Base-by-base conservation (phyloP, 2,113 vertebrate genomes). In the Thamnophis sirtalis region DNA sequence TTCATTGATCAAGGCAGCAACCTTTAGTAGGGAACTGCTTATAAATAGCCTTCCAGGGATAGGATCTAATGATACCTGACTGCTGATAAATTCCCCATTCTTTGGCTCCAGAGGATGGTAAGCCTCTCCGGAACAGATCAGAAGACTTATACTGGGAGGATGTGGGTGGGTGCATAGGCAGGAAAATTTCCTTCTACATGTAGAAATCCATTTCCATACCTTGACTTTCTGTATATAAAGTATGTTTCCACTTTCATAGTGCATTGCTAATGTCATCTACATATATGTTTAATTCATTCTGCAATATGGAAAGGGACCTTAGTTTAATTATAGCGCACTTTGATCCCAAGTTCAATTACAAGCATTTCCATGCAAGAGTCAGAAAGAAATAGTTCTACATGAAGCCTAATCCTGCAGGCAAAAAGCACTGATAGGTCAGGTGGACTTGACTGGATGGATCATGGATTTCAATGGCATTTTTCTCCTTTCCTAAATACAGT, bases 1-100 rank as follows among this genome's bases (percentile, higher is more conserved):
- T 85, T 4, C 84, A 22, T 88, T 51, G 22, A 10, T 22, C 4
- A 94, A 95, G 95, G 51, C 28, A 50, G 53, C 68, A 49, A 56
- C 38, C 84, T 68, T 91, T 49, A 87, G 63, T 6, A 49, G 43
- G 49, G 48, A 53, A 9, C 0, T 89, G 6, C 26, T 43, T 88
- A 89, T 89, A 53, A 89, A 86, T 86, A 89, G 50, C 26, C 7
- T 91, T 63, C 63, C 53, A 6, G 54, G 54, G 33, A 80, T 21
- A 7, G 7, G 17, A 21, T 80, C 73, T 80, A 80, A 80, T 80
- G 73, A 80, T 73, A 73, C 63, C 5, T 73, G n/a, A 2, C 13
- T 73, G 63, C 63, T 33, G 28, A 68, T 38, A 80, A 80, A 80
- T 21, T 80, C 33, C 17, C 33, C 73, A 43, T 80, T 80, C 68